Evolutionary conservation across 2,113 vertebrate species (phyloP), one percentile per base, ranked within the genome.

Genomic region (Hippocampus barbouri): DNA sequence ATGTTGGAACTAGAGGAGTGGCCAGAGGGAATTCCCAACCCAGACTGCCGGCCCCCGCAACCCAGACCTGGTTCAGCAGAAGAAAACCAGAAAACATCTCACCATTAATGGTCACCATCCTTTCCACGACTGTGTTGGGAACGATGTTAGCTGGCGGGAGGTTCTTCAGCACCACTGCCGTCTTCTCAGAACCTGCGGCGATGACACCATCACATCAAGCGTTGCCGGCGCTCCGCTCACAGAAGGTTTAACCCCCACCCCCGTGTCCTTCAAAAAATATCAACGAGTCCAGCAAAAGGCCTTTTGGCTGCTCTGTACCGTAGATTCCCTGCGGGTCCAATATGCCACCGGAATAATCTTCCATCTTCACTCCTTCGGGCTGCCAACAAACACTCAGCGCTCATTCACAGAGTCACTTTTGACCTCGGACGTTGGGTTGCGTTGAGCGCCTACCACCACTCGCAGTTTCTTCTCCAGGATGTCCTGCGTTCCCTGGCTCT

Each of bases 281-380:
- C 0, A 38, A 38, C 34, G 5, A 38, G 6, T 38, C 5, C 34
- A 38, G 5, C 5, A 38, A 38, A 38, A 38, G 34, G 34, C 34
- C 34, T 38, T 38, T 38, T 5, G 34, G 34, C 34, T 38, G 34
- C 5, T 1, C 34, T 38, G 34, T 88, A 98, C 96, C 96, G 70
- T 94, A 96, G 79, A 95, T 38, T 49, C 94, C 95, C 61, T 85
- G 91, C 7, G 97, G 97, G 83, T 98, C 97, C 73, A 98, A 86
- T 5, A 85, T 93, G 40, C 92, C 85, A 20, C 93, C 95, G 3
- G 86, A 66, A 16, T 85, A 74, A 16, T 65, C 71, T 72, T 97
- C 96, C 45, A 45, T 92, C 79, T 72, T 93, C 69, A 96, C 41
- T 0, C 97, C 97, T 91, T 98, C 96, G 72, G 97, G 94, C 97